Conservation (phyloP, 2,113 vertebrate species). For the Empidonax alnorum region DNA sequence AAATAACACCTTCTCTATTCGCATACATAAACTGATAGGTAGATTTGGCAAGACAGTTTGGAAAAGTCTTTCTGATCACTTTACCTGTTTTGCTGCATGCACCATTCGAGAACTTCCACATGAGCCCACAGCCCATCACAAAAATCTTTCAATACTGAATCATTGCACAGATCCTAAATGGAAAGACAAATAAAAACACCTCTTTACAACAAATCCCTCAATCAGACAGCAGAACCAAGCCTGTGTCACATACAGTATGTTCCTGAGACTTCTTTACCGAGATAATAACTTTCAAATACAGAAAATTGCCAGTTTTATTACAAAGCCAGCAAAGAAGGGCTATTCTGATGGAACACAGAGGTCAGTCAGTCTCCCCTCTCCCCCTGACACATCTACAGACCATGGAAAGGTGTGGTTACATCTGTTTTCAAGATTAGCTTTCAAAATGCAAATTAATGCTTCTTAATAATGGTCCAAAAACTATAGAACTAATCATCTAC, state of each 20-base stretch:
- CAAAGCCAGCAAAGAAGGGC: not conserved
- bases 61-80: not conserved
- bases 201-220: not conserved
- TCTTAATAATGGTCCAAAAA: not conserved
- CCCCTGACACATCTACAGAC: not conserved
- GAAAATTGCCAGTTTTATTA: not conserved
- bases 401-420: not conserved
- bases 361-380: not conserved
- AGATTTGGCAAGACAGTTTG: not conserved
- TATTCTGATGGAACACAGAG: not conserved
- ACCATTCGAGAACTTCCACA: constrained; percentile 92
- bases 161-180: constrained; percentile 74
- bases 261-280: not conserved
- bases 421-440: not conserved
- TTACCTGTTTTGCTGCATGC: constrained; percentile 85
- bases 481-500: not conserved
- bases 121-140: constrained; percentile 87
- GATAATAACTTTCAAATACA: not conserved
- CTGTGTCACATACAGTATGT: not conserved
- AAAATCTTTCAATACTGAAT: constrained; percentile 87
- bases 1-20: not conserved
- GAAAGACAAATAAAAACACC: not conserved
- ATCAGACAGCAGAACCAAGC: not conserved
- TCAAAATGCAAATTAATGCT: not conserved
- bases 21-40: not conserved